Evolutionary conservation across 2,797 vertebrate species (phyloP), one percentile per base, ranked within the genome.

Genomic region (Echeneis naucrates): DNA sequence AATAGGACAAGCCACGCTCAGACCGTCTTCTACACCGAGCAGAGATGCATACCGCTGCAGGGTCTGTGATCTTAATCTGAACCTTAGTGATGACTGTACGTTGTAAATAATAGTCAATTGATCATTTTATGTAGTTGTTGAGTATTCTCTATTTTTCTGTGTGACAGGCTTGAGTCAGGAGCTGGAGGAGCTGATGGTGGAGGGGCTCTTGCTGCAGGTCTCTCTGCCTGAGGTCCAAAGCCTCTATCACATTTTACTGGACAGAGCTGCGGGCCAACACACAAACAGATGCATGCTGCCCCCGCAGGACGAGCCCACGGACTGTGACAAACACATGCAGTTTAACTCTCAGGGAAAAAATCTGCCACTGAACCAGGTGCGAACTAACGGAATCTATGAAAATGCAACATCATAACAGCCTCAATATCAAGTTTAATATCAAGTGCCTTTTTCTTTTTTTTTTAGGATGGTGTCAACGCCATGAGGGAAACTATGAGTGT

Each of bases 121-220:
- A 12, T 12, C 3, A 3, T 48, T 26, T 14, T 19, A 16, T 50
- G 16, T 53, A 4, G 9, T 57, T 53, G 6, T 32, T 57, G 8
- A 54, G 68, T 0, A 50, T 45, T 9, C 19, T 72, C 13, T 54
- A 5, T 56, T 30, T 0, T 78, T 71, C 13, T 77, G 33, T 78
- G 10, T 11, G 21, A 50, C 78, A 99, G 98, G 94, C 65, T 56
- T 99, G 77, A 97, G 94, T 87, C 82, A 78, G 4, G 97, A 98
- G 62, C 93, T 98, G 88, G 96, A 97, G 61, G 96, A 98, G 87
- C 84, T 99, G 80, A 94, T 99, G 95, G 98, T 99, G 93, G 98
- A 99, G 86, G 98, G 97, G 33, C 96, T 99, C 58, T 92, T 99
- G 84, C 95, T 99, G 14, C 97, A 97, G 89, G 97, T 99, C n/a